Evolutionary conservation across 2,888 invertebrate species (phyloP), one percentile per base, ranked within the genome.

Genomic region (Chymomyza amoena): DNA sequence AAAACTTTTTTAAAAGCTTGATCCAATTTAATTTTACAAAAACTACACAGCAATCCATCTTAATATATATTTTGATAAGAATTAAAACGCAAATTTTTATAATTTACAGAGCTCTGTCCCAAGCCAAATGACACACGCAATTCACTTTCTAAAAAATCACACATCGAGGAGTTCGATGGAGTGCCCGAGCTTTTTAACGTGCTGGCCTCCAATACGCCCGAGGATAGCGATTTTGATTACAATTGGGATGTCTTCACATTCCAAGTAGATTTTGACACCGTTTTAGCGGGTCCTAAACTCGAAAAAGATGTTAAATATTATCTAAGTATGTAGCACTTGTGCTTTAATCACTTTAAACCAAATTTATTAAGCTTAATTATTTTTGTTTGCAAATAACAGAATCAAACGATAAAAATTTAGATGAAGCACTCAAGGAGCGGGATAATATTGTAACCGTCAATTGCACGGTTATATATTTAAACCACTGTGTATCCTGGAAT

Each of bases 401-500:
- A 91, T 94, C 93, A 74, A 93, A 94, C 64, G 95, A 95, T 75
- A 94, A 94, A 76, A 94, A 95, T 62, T 92, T 94, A 6, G 93
- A 93, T 81, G 90, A 89, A 56, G 81, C 79, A 39, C 61, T 84
- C n/a, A 89, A 89, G 70, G 90, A 89, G 72, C 79, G 89, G 56
- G 90, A 89, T 16, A 94, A 95, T 88, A 92, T 94, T 64, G 92
- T 95, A 70, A 96, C 91, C 18, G 93, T 96, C 10, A 98, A 98
- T 92, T 98, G 98, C 91, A 97, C 97, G 0, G 97, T 98, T 7
- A 96, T 97, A 0, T 98, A 96, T 92, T 95, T 97, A 95, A 95
- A 96, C 45, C 95, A 97, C 89, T 98, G 98, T 90, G 95, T 96
- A 93, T 96, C 97, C 1, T 94, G 95, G 93, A 95, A 95, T 90